A percentile compares a stretch with the other conserved stretches of the same genome.
phyloP scores from a whole-genome alignment of 2,888 invertebrate species.

The Saturnia japonica region DNA sequence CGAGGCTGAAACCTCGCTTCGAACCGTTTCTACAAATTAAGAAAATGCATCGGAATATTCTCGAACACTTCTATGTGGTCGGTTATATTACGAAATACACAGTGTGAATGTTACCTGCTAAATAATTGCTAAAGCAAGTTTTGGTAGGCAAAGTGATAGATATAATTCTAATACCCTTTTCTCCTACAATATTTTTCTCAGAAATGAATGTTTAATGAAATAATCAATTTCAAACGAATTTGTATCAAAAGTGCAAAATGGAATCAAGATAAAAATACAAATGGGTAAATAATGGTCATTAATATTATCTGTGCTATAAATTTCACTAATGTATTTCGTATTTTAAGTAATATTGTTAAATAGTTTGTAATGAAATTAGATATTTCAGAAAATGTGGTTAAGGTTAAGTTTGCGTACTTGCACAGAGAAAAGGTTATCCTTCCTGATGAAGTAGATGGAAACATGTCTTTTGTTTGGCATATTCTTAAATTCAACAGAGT shows the following conservation, averaged over 20 bases:
- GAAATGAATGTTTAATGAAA: background rate
- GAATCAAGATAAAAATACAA: background rate
- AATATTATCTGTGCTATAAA: conserved; percentile 7
- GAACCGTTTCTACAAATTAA: background rate
- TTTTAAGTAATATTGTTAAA: background rate
- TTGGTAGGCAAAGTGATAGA: background rate
- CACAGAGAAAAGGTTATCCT: background rate
- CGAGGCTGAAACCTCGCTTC: background rate
- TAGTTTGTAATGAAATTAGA: background rate
- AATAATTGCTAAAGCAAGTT: background rate
- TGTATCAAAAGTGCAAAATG: background rate
- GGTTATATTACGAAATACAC: background rate
- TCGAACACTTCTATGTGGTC: background rate
- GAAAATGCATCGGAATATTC: background rate
- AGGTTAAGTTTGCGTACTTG: background rate
- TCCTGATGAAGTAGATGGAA: background rate
- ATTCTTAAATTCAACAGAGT: background rate
- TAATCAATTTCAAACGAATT: background rate
- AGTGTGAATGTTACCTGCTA: background rate
- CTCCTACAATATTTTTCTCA: background rate
- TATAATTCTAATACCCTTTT: background rate
- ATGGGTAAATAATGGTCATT: background rate
- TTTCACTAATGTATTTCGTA: background rate
- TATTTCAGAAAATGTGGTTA: background rate
- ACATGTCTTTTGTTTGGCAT: background rate